phyloP scores from a whole-genome alignment of 1,140 invertebrate species.

The Neodiprion lecontei region DNA sequence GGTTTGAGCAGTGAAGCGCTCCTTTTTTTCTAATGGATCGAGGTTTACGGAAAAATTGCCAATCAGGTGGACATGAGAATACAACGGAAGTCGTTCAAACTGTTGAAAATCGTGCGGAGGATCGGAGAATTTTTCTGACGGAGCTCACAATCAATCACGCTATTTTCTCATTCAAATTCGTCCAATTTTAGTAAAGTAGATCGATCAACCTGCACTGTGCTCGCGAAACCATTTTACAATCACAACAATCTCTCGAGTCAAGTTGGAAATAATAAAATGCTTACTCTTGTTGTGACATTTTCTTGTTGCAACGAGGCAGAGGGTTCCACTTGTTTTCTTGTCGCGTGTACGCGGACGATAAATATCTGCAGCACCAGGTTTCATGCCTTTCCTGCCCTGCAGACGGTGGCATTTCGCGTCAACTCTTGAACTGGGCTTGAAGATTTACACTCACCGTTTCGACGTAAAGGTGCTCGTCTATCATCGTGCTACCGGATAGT shows the following conservation, averaged over 20 bases:
- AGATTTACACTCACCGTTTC: no score
- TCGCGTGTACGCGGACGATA: not conserved
- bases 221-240: not conserved
- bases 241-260: not conserved
- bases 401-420: conserved; percentile 1
- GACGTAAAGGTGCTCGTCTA: no score
- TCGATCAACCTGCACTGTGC: not conserved
- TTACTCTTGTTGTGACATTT: not conserved
- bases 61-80: no score
- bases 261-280: not conserved
- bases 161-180: no score
- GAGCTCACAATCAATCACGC: no score
- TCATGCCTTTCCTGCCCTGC: not conserved
- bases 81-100: not conserved
- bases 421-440: not conserved
- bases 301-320: not conserved
- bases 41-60: no score
- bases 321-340: not conserved
- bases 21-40: no score
- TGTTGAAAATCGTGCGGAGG: no score
- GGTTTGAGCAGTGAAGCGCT: no score
- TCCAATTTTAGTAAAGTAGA: no score
- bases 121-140: no score
- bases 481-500: no score
- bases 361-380: not conserved